Evolutionary conservation across 2,797 vertebrate genomes (phyloP).

Genomic region (Molossus alvarezi): DNA sequence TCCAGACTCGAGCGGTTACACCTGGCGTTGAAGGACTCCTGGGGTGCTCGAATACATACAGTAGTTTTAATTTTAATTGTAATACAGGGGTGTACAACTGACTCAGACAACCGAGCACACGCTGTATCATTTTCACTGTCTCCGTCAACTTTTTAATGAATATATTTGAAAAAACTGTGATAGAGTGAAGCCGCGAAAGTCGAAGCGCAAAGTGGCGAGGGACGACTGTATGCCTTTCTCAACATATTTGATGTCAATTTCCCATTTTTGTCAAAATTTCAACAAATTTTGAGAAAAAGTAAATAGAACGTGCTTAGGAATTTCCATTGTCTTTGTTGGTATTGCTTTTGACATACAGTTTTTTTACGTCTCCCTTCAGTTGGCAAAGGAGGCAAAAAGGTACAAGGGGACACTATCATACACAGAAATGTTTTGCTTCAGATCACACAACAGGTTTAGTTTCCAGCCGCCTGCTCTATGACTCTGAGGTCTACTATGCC

Average conservation of each 20-base stretch:
- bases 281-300: constrained; percentile 24
- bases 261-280: not conserved
- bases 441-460: not conserved
- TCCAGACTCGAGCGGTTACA: no score
- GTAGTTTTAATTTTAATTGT: no score
- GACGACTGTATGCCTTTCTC: not conserved
- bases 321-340: not conserved
- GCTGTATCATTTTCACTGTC: no score
- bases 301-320: constrained; percentile 20
- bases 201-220: no score
- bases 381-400: constrained; percentile 24
- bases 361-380: not conserved
- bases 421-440: constrained; percentile 2
- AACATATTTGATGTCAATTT: not conserved
- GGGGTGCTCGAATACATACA: no score
- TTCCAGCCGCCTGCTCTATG: not conserved
- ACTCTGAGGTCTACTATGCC: not conserved
- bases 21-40: no score
- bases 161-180: no score
- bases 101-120: no score
- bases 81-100: no score
- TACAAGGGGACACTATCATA: not conserved
- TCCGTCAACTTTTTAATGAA: no score
- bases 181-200: no score
- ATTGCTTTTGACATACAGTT: not conserved